Base-by-base conservation (phyloP, 2,888 invertebrate species). In the Eupithecia subfuscata region DNA sequence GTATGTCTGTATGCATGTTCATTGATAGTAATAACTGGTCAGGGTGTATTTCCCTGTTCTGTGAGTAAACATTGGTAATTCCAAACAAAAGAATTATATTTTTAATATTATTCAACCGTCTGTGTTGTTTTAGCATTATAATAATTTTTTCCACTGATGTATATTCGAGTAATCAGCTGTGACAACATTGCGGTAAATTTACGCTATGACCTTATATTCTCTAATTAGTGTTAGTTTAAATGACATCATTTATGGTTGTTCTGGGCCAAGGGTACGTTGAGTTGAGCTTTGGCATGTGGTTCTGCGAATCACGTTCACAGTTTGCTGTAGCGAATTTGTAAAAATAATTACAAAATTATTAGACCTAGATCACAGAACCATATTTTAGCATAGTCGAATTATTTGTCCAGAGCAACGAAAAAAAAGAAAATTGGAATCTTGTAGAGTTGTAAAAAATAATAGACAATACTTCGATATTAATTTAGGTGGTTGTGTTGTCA, bases 191-290 rank as follows among this genome's bases (percentile, higher is more conserved):
- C 65, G 69, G 71, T 71, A 45, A 64, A 71, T 60, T 67, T 9
- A 70, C 40, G 52, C 60, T 40, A 52, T 75, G 74, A 75, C 77
- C 77, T 74, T 77, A 65, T 63, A 63, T 70, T 70, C 71, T 74
- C 70, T 71, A 73, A 72, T 77, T 77, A 75, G 72, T 67, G 74
- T 75, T 76, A 71, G 71, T 75, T 78, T 81, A 74, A 79, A 72
- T 81, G 82, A 82, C 81, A 82, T 82, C 81, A 82, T 81, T 76
- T 75, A 43, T 40, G 73, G 75, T 75, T 76, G 74, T 75, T 76
- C 70, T 80, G 74, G 77, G 79, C 74, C 81, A 82, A 82, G 81
- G 80, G 73, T 79, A 75, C 77, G 52, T 43, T 68, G 43, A 69
- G 71, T 69, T 12, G 25, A 60, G 60, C 60, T 60, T 60, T 60